Base-by-base conservation (phyloP, 1,140 invertebrate species). In the Nixonia krombeini region DNA sequence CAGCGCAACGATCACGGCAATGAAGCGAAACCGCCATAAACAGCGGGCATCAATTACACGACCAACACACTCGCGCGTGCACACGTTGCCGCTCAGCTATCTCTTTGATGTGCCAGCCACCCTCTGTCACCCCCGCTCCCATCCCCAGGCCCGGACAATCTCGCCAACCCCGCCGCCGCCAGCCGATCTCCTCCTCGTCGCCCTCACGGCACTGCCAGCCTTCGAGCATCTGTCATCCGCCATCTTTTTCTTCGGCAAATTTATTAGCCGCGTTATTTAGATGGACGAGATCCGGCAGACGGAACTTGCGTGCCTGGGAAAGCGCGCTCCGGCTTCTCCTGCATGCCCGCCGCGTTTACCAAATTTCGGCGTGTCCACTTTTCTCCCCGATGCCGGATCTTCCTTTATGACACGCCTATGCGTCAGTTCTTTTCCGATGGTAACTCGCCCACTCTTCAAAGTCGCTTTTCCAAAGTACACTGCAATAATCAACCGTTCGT, bases 201-300 rank as follows among this genome's bases (percentile, higher is more conserved):
- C 58, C 61, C 40, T 42, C 42, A 44, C 58, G 26, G 46, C 59
- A 55, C 61, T 79, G 76, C 70, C 76, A 78, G 67, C 69, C 79
- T 80, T 83, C 78, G 76, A 75, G 75, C 80, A 80, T 83, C 78
- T 80, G 81, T 83, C 82, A 78, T 66, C 71, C 29, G 29, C 70
- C 76, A 76, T 81, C 74, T 83, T 83, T 82, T 82, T 80, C 78
- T 73, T 73, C 74, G 64, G 69, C 68, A 78, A 83, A 84, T 84
- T 84, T 84, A 84, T 84, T 81, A 77, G 73, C 65, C 56, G 59
- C 74, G 71, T 74, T 63, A 62, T 69, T 73, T 70, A 72, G 74
- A 75, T 71, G 70, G 58, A 45, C 57, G 52, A 69, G 58, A 68
- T 71, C 69, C 69, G 58, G 63, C 46, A n/a, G n/a, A n/a, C n/a